phyloP scores from a whole-genome alignment of 2,888 invertebrate genomes.

The Ctena decussata region DNA sequence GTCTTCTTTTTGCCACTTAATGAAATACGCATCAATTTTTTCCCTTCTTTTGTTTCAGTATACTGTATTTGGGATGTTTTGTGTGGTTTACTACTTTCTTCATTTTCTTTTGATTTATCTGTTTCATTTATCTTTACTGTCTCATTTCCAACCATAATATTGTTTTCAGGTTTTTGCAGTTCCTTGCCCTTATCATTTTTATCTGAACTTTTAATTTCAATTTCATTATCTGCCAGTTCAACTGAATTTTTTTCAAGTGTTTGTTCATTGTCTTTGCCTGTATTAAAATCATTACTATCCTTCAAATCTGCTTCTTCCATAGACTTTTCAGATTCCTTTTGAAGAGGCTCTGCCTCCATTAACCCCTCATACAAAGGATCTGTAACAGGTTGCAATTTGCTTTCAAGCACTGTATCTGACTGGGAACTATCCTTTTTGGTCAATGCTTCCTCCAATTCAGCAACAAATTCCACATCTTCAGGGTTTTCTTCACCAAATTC shows the following conservation, averaged over 20 bases:
- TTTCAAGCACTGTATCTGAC: neutral
- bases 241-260: no score
- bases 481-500: slow-evolving; percentile 25
- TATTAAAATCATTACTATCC: no score
- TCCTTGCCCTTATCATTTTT: neutral
- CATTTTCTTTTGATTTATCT: neutral
- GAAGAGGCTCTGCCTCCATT: neutral
- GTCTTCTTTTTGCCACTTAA: slow-evolving; percentile 24
- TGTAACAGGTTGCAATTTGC: neutral
- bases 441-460: neutral
- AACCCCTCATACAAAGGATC: neutral
- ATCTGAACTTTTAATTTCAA: neutral
- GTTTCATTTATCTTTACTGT: slow-evolving; percentile 10
- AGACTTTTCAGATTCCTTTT: neutral
- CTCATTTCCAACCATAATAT: neutral
- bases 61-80: neutral
- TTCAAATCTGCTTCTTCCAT: neutral
- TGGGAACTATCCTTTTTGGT: neutral
- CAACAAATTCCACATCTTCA: slow-evolving; percentile 27
- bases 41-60: slow-evolving; percentile 28
- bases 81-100: neutral
- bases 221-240: neutral
- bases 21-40: slow-evolving; percentile 53
- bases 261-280: neutral
- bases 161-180: neutral